A percentile compares a stretch with the other conserved stretches of the same genome.
Conservation (phyloP, 2,113 vertebrate genomes). For the Limanda limanda region DNA sequence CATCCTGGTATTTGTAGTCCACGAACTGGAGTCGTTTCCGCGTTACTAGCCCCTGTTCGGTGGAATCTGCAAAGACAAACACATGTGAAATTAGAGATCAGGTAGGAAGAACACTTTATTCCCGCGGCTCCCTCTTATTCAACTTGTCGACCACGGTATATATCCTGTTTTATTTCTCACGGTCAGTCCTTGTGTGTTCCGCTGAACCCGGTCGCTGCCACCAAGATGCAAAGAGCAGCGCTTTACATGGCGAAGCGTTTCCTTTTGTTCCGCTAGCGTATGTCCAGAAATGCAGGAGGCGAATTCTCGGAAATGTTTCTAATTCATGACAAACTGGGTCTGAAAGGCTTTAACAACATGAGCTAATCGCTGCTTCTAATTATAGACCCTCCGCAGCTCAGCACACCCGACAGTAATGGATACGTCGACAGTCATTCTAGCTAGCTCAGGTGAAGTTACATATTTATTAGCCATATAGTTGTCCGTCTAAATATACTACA, state of each 20-base stretch:
- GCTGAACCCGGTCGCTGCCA: constrained; percentile 17
- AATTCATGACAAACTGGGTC: not conserved
- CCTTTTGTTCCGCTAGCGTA: constrained; percentile 79
- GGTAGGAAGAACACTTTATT: constrained; percentile 71
- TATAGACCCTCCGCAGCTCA: constrained; percentile 7
- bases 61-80: constrained; percentile 79
- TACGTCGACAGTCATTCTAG: constrained; percentile 36
- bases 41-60: constrained; percentile 60
- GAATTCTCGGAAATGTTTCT: constrained; percentile 11
- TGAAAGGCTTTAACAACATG: not conserved
- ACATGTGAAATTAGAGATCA: constrained; percentile 83
- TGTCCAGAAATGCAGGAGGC: constrained; percentile 55
- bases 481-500: constrained; percentile 29
- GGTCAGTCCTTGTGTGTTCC: not conserved
- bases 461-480: constrained; percentile 49
- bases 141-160: not conserved
- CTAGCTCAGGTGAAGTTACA: constrained; percentile 44
- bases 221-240: constrained; percentile 49
- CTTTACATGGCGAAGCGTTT: constrained; percentile 76
- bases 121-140: not conserved
- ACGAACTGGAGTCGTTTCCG: constrained; percentile 55
- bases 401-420: constrained; percentile 7
- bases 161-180: not conserved
- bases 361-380: not conserved
- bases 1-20: constrained; percentile 76